A percentile compares a stretch with the other conserved stretches of the same genome.
phyloP scores from a whole-genome alignment of 64 coral and sea anemone species.

The Montipora capricornis region DNA sequence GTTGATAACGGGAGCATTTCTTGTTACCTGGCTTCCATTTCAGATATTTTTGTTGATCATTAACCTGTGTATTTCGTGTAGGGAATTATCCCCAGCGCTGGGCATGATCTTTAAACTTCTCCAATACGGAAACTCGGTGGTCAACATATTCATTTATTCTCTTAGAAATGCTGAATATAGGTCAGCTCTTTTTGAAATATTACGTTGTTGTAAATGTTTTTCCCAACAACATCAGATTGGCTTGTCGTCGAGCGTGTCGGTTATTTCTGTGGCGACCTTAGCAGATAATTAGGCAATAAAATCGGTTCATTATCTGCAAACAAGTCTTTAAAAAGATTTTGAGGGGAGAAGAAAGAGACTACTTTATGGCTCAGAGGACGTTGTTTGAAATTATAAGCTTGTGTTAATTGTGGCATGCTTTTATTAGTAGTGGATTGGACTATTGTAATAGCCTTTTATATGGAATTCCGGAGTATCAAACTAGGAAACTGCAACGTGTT shows the following conservation, averaged over 20 bases:
- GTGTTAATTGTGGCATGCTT: no score
- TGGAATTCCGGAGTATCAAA: no score
- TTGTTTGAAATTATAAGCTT: no score
- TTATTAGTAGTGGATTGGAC: no score
- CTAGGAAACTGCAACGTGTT: no score
- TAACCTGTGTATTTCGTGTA: background rate
- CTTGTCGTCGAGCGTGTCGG: background rate
- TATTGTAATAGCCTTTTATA: no score
- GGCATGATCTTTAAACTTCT: background rate
- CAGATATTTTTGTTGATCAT: background rate
- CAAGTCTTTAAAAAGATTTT: no score
- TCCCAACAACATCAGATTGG: background rate
- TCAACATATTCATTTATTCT: background rate
- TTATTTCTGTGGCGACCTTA: background rate
- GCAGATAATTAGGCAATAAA: background rate
- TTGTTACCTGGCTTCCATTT: slow-evolving; percentile 5
- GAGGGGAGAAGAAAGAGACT: no score
- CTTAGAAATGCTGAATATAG: background rate
- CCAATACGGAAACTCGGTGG: slow-evolving; percentile 1
- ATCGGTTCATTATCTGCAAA: background rate
- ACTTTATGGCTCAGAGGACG: no score
- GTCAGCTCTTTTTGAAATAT: background rate
- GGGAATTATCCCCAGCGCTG: no score
- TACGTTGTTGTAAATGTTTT: background rate
- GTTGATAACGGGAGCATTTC: background rate